phyloP scores from a whole-genome alignment of 1,140 invertebrate genomes.

The Heliconius nattereri region DNA sequence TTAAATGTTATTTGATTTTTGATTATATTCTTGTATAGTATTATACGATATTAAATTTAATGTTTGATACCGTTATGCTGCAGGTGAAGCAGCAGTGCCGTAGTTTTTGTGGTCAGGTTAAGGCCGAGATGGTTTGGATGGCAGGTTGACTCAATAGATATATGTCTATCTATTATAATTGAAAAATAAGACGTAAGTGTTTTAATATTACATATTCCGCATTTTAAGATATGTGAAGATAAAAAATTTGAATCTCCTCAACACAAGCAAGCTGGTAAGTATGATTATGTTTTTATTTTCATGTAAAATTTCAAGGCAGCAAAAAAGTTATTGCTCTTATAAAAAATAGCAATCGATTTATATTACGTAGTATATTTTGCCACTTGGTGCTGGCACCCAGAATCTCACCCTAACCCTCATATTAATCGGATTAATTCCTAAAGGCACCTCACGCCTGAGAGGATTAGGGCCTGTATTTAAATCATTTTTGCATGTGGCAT shows the following conservation, averaged over 20 bases:
- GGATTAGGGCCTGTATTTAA: conserved; percentile 63
- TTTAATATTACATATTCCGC: too few relatives aligned
- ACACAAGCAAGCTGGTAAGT: background rate
- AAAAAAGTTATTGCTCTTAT: background rate
- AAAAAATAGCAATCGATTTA: background rate
- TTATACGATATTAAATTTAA: background rate
- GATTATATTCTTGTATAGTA: background rate
- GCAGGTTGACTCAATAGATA: too few relatives aligned
- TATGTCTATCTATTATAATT: background rate
- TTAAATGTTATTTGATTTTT: background rate
- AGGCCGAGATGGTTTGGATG: too few relatives aligned
- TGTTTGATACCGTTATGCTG: background rate
- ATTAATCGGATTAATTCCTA: conserved; percentile 74
- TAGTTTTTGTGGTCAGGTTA: background rate
- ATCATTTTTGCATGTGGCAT: conserved; percentile 75
- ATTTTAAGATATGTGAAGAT: background rate
- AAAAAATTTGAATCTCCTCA: background rate
- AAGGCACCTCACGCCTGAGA: conserved; percentile 59
- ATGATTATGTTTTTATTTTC: background rate
- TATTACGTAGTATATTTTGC: background rate
- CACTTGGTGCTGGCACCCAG: conserved; percentile 28
- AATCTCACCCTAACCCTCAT: conserved; percentile 52
- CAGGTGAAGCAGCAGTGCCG: background rate
- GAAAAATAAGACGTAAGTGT: background rate
- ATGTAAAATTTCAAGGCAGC: background rate